A percentile compares a stretch with the other conserved stretches of the same genome.
These are phyloP conservation scores for Kryptolebias marmoratus DNA, from an alignment of 2,113 vertebrate species.

Conservation along the genomic window DNA sequence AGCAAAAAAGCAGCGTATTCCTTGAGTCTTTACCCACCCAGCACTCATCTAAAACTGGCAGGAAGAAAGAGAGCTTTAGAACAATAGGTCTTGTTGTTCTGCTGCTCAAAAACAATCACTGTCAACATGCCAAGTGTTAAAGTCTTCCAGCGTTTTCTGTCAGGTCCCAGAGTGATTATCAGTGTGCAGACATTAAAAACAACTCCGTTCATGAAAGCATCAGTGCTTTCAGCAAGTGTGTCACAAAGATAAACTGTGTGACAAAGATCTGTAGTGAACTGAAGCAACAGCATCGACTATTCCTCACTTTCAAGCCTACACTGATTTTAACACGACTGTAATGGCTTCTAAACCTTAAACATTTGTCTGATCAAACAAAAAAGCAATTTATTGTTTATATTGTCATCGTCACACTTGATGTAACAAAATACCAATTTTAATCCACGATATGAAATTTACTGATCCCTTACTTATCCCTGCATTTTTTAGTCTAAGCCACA, in stretches of 20 bases:
- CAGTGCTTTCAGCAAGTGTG: not conserved
- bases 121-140: slow-evolving; percentile 58
- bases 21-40: slow-evolving; percentile 60
- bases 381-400: too few relatives aligned
- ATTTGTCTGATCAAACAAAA: too few relatives aligned
- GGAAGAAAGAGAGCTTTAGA: slow-evolving; percentile 64
- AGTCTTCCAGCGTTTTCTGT: slow-evolving; percentile 50
- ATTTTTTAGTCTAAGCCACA: too few relatives aligned
- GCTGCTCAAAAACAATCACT: slow-evolving; percentile 58
- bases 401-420: too few relatives aligned
- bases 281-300: not conserved
- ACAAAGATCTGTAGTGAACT: slow-evolving; percentile 1
- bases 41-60: slow-evolving; percentile 72
- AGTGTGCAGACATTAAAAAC: slow-evolving; percentile 56
- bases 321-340: too few relatives aligned
- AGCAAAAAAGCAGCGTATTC: slow-evolving; percentile 61
- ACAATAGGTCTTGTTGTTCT: slow-evolving; percentile 73
- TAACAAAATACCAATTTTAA: too few relatives aligned
- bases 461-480: too few relatives aligned
- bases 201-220: slow-evolving; percentile 11
- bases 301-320: not conserved
- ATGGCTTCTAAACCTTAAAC: too few relatives aligned
- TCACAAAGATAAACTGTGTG: not conserved
- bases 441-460: too few relatives aligned
- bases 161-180: slow-evolving; percentile 54